These are phyloP conservation scores for Thera britannica DNA, from an alignment of 2,888 invertebrate genomes.

Conservation along the genomic window DNA sequence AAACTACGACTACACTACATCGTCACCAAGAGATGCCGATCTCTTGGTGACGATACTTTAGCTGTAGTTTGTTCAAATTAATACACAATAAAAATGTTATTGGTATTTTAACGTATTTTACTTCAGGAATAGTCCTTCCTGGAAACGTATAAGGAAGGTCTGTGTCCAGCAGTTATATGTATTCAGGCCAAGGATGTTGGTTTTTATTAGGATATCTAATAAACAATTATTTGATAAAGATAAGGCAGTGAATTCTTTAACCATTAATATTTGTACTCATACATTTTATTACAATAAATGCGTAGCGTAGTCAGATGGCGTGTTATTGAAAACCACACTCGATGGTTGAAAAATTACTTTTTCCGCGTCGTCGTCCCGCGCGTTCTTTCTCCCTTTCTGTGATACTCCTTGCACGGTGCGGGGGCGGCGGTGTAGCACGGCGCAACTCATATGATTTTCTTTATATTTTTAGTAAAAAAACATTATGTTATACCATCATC, in stretches of 20 bases:
- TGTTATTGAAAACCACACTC: constrained; percentile 69
- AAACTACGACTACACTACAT: no score
- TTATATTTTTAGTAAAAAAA: no score
- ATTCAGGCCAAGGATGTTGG: no score
- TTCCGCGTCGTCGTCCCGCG: constrained; percentile 58
- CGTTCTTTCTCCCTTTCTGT: constrained; percentile 52
- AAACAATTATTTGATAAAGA: no score
- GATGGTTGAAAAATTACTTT: constrained; percentile 74
- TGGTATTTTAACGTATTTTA: no score
- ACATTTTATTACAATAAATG: constrained; percentile 31
- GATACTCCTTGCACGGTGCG: constrained; percentile 16
- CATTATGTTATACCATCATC: no score
- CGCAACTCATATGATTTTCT: no score
- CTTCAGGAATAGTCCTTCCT: no score
- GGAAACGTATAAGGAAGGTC: no score
- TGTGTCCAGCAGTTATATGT: no score
- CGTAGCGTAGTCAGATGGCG: constrained; percentile 55
- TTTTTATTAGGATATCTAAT: background rate
- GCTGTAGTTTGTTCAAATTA: background rate
- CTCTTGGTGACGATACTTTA: background rate
- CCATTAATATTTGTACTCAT: constrained; percentile 9
- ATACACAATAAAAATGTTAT: no score
- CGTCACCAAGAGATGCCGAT: background rate
- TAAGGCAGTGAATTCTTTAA: constrained; percentile 3
- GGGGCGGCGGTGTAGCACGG: no score